Percentiles rank a stretch among this genome's conserved stretches.
These are phyloP conservation scores for Sphaerolaimus hirsutus DNA, from an alignment of 2,888 invertebrate species.

Conservation along the genomic window DNA sequence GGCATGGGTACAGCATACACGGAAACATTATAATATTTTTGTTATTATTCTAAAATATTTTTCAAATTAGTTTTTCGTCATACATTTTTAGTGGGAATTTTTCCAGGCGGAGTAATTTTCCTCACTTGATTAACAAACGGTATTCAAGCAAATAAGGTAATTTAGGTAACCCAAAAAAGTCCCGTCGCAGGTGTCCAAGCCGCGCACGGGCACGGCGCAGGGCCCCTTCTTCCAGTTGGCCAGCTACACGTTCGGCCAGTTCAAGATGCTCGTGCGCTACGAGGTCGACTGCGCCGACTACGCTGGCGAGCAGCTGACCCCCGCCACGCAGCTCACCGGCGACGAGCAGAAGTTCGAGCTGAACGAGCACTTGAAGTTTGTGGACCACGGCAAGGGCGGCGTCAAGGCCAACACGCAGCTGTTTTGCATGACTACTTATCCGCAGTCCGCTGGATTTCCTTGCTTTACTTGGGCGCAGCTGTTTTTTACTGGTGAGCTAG, in stretches of 20 bases:
- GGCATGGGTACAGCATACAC: no score
- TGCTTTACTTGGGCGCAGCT: slow-evolving; percentile 25
- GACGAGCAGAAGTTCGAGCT: slow-evolving; percentile 13
- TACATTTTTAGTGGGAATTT: no score
- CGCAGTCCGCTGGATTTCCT: slow-evolving; percentile 21
- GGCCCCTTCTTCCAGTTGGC: slow-evolving; percentile 23
- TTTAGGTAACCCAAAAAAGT: no score
- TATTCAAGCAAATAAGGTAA: no score
- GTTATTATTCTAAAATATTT: no score
- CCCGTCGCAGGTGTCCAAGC: no score
- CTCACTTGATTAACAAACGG: no score
- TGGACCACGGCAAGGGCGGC: background rate
- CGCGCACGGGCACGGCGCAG: slow-evolving; percentile 1
- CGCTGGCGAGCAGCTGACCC: slow-evolving; percentile 8
- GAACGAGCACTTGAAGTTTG: slow-evolving; percentile 7
- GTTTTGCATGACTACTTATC: slow-evolving; percentile 16
- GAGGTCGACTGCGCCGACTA: slow-evolving; percentile 23
- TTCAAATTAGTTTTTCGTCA: no score
- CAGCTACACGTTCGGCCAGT: slow-evolving; percentile 19
- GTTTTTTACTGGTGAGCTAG: slow-evolving; percentile 19
- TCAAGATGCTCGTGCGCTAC: slow-evolving; percentile 19
- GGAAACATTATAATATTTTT: no score
- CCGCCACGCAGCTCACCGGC: slow-evolving; percentile 13
- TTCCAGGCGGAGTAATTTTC: no score
- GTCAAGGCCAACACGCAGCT: background rate